phyloP scores from a whole-genome alignment of 2,113 vertebrate species.

The Aegithalos caudatus region DNA sequence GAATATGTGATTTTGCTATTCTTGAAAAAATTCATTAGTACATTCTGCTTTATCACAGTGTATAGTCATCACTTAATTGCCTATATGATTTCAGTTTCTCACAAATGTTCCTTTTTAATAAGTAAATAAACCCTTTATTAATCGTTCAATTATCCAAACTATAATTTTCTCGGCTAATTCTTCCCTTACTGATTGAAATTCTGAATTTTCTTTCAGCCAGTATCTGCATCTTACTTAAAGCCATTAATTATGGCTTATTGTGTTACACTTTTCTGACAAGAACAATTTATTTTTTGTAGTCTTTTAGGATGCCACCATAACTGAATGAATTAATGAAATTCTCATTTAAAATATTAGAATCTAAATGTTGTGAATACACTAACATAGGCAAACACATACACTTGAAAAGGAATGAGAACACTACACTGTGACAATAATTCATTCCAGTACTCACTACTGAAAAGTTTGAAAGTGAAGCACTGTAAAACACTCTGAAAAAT shows the following conservation, averaged over 20 bases:
- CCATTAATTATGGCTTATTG: background rate
- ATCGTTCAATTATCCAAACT: background rate
- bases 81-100: background rate
- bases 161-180: background rate
- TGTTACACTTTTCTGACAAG: background rate
- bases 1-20: background rate
- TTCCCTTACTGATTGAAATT: background rate
- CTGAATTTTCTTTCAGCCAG: background rate
- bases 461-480: background rate
- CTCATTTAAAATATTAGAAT: background rate
- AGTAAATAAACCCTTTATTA: background rate
- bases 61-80: background rate
- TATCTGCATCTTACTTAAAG: background rate
- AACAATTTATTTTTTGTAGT: background rate
- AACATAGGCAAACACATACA: rapidly evolving
- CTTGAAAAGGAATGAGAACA: background rate
- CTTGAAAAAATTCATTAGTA: background rate
- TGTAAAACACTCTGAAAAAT: background rate
- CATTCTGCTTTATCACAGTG: background rate
- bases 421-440: background rate
- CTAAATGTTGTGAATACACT: background rate
- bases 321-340: background rate
- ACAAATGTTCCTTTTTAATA: background rate
- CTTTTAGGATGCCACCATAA: background rate
- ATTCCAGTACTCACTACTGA: background rate